Base-by-base conservation (phyloP, 2,113 vertebrate genomes). In the Triplophysa rosa region DNA sequence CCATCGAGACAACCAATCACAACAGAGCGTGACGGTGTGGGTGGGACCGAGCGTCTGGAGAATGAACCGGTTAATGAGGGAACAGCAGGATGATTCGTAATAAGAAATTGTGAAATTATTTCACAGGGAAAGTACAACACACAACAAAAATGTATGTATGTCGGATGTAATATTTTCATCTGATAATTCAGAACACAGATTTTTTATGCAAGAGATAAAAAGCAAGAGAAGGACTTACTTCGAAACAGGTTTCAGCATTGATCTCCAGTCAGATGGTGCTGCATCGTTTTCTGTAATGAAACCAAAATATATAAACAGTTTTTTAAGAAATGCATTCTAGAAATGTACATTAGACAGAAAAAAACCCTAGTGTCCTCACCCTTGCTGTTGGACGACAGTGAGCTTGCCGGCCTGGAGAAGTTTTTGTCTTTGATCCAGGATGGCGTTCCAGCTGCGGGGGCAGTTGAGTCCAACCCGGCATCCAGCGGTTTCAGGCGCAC, bases 261-360 rank as follows among this genome's bases (percentile, higher is more conserved):
- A 89, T 82, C 96, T 93, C 97, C 98, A 98, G 1, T 91, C 93
- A 4, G 90, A 88, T 0, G 96, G 96, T 21, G 87, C 79, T 1
- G 83, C 88, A 29, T 65, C 66, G 0, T 24, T 84, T 37, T 88
- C 90, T 85, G 81, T 82, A 29, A 19, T 49, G 12, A 23, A 1
- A 64, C 23, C 17, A n/a, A n/a, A 67, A 21, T 0, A 26, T 40
- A 37, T 67, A 21, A 58, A 58, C 49, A 5, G 1, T 16, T 7
- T 52, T 16, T 52, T 52, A 4, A 42, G 10, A 42, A 10, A 42
- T 42, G 42, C 11, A 45, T 37, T 37, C 33, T 37, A 7, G 33
- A 37, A 8, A 37, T 37, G 1, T 6, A 37, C 33, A 37, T 7
- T 37, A 37, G 33, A 12, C 10, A 45, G 10, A 45, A 45, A 42